Base-by-base conservation (phyloP, 35 echinoderm and acorn worm species). In the Diadema setosum region DNA sequence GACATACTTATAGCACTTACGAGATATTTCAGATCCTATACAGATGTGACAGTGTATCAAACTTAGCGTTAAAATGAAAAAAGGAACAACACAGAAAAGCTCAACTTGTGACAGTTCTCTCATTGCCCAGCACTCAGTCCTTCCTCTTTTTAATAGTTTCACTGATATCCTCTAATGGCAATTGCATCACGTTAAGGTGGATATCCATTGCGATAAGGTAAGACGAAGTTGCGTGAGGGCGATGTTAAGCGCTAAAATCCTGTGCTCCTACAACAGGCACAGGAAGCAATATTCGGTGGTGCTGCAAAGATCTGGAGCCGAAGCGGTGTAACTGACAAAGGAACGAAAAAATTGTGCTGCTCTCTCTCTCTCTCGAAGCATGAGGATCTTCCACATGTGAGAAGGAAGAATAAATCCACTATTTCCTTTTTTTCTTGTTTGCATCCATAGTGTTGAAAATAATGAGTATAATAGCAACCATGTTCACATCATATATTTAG, bases 11-110 rank as follows among this genome's bases (percentile, higher is more conserved):
- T 35, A 78, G 73, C 73, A 78, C 73, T 78, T 78, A 78, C 73
- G 44, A 78, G 37, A 41, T 78, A 78, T 78, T 78, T 78, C 73
- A 78, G 73, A 78, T 78, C 40, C 73, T 78, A 78, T 36, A 78
- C 73, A 78, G 37, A 78, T 42, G 24, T 78, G 40, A 78, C 48
- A 52, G n/a, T 52, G n/a, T 52, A 52, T 52, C n/a, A 11, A 11
- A 11, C n/a, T 52, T 52, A 9, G 9, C n/a, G 9, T n/a, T 52
- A n/a, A 9, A 52, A 52, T n/a, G n/a, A 11, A 52, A 52, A 52
- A 52, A 52, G n/a, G n/a, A 11, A 11, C n/a, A n/a, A 11, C 48
- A 52, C 9, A 52, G 48, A 9, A 11, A 52, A n/a, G 9, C n/a
- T 52, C 48, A 52, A 52, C 9, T 11, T 52, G 48, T 52, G 9